Conservation (phyloP, 2,113 vertebrate genomes). For the Zosterops borbonicus region DNA sequence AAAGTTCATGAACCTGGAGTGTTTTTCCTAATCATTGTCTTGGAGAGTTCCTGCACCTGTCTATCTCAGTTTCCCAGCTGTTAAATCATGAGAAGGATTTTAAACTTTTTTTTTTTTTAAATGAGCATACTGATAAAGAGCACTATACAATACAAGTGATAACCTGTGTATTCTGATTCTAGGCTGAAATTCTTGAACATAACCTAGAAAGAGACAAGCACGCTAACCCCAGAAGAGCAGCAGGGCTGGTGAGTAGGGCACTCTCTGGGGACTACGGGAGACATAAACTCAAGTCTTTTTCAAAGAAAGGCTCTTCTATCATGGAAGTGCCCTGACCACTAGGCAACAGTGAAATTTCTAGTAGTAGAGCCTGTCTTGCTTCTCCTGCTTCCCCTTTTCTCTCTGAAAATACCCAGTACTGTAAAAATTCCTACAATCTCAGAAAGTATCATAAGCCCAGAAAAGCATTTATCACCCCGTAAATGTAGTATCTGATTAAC, state of each 20-base stretch:
- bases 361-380: neutral
- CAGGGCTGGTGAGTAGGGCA: slow-evolving; percentile 14
- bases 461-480: neutral
- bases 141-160: neutral
- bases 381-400: neutral
- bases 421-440: neutral
- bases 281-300: neutral
- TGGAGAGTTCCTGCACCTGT: neutral
- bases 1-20: neutral
- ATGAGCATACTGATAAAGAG: neutral
- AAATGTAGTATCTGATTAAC: rapidly evolving
- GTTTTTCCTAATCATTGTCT: neutral
- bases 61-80: neutral
- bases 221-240: neutral
- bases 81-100: neutral
- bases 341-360: neutral
- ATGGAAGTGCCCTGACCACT: neutral
- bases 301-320: neutral
- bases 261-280: neutral
- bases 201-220: slow-evolving; percentile 14
- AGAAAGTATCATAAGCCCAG: neutral
- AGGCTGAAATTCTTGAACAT: slow-evolving; percentile 14
- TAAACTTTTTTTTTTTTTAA: no score
- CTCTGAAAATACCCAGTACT: neutral
- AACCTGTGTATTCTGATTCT: slow-evolving; percentile 8